Base-by-base conservation (phyloP, 2,888 invertebrate genomes). In the Noctua comes region DNA sequence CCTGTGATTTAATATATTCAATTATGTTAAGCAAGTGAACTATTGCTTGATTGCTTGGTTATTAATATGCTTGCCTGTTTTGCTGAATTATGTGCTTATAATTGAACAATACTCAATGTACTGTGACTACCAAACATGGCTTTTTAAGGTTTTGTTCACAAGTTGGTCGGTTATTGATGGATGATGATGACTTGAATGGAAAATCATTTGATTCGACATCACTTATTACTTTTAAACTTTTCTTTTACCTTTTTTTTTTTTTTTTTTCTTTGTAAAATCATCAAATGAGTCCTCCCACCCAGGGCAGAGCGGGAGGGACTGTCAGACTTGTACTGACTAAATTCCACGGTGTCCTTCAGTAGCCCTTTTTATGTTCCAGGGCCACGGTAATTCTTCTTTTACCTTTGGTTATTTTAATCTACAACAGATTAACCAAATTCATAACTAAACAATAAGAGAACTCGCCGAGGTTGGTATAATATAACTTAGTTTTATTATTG, bases 1-100 rank as follows among this genome's bases (percentile, higher is more conserved):
- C 73, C 73, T 80, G 69, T 68, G 78, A 79, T 85, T 86, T 87
- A 86, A 85, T 85, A 82, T 77, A 87, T 84, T 85, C 77, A 84
- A 76, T 86, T 85, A 85, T 83, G 84, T 83, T 68, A 84, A 68
- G 73, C 76, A 76, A 78, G 71, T 84, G 74, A 85, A 86, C 84
- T 85, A 85, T 86, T 83, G 62, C 68, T n/a, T 76, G 68, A 79
- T 86, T 83, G 64, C 73, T 78, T 57, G 36, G 57, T 40, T 83
- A 75, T 83, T 86, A 46, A 83, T 86, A 43, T 64, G 24, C 68
- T 57, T 21, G 43, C 18, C 18, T 24, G n/a, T 54, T 82, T 54
- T 59, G 31, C 11, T 62, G 7, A 74, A 51, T 82, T 51, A 66
- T 68, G 18, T 27, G 18, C 7, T 21, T 43, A 16, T 62, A 21